A percentile compares a stretch with the other conserved stretches of the same genome.
phyloP scores from a whole-genome alignment of 2,113 vertebrate species.

The Salminus brasiliensis region DNA sequence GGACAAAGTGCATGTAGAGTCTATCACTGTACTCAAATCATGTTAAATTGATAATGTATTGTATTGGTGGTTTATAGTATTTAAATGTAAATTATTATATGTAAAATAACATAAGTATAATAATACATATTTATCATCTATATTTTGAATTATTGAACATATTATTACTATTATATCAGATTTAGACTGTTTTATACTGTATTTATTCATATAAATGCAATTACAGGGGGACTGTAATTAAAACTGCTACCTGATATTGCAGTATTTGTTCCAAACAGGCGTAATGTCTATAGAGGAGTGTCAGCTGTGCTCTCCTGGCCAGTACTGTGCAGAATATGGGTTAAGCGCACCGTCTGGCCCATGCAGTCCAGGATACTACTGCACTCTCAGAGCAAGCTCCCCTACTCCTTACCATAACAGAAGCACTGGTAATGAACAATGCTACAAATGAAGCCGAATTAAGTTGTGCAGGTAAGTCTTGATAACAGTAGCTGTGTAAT shows the following conservation, averaged over 20 bases:
- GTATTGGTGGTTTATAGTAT: too few species aligned
- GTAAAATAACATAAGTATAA: too few species aligned
- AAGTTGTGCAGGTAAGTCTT: not conserved
- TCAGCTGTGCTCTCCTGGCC: constrained; percentile 70
- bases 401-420: constrained; percentile 68
- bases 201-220: too few species aligned
- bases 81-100: too few species aligned
- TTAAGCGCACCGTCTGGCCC: constrained; percentile 76
- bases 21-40: too few species aligned
- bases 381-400: constrained; percentile 70
- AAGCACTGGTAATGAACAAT: constrained; percentile 56
- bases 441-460: not conserved
- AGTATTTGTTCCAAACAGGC: constrained; percentile 59
- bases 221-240: not conserved
- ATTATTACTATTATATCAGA: too few species aligned
- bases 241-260: not conserved
- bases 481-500: not conserved
- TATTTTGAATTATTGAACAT: too few species aligned
- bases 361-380: constrained; percentile 82
- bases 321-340: constrained; percentile 73
- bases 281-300: constrained; percentile 67
- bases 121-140: too few species aligned
- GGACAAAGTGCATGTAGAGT: too few species aligned
- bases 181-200: too few species aligned
- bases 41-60: too few species aligned